Evolutionary conservation across 2,888 invertebrate species (phyloP).

Genomic region (Pogonocherus hispidulus): DNA sequence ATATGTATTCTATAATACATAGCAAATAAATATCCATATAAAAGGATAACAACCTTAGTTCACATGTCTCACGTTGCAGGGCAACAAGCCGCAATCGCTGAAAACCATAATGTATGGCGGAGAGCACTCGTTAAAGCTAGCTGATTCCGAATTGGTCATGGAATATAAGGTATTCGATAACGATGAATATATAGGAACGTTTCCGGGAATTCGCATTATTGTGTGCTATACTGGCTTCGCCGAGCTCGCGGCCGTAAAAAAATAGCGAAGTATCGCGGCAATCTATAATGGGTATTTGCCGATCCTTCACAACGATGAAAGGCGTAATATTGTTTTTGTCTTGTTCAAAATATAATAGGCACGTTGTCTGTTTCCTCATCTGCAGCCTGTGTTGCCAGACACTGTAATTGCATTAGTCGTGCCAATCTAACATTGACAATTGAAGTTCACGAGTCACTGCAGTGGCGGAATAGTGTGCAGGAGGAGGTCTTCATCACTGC

Average conservation of each 20-base stretch:
- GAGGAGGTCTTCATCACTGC: too few species aligned
- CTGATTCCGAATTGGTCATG: slow-evolving; percentile 35
- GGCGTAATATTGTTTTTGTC: slow-evolving; percentile 24
- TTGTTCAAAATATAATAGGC: slow-evolving; percentile 22
- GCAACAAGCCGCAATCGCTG: slow-evolving; percentile 39
- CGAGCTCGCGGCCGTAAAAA: slow-evolving; percentile 1
- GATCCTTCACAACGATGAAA: slow-evolving; percentile 19
- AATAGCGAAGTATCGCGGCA: neutral
- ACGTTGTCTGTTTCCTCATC: slow-evolving; percentile 15
- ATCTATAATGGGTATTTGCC: slow-evolving; percentile 8
- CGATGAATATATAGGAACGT: slow-evolving; percentile 20
- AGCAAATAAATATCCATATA: neutral
- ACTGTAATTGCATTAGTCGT: slow-evolving; percentile 13
- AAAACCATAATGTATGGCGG: slow-evolving; percentile 34
- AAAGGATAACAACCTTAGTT: slow-evolving; percentile 8
- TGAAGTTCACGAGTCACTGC: neutral
- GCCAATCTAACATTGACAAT: slow-evolving; percentile 14
- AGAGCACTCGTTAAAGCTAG: slow-evolving; percentile 30
- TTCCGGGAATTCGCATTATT: slow-evolving; percentile 19
- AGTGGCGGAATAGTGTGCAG: too few species aligned
- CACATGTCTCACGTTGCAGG: slow-evolving; percentile 25
- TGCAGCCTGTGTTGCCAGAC: slow-evolving; percentile 8
- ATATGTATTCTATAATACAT: neutral
- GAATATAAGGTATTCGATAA: slow-evolving; percentile 31
- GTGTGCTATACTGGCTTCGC: slow-evolving; percentile 1